Base-by-base conservation (phyloP, 2,888 invertebrate genomes). In the Odontocerum albicorne region DNA sequence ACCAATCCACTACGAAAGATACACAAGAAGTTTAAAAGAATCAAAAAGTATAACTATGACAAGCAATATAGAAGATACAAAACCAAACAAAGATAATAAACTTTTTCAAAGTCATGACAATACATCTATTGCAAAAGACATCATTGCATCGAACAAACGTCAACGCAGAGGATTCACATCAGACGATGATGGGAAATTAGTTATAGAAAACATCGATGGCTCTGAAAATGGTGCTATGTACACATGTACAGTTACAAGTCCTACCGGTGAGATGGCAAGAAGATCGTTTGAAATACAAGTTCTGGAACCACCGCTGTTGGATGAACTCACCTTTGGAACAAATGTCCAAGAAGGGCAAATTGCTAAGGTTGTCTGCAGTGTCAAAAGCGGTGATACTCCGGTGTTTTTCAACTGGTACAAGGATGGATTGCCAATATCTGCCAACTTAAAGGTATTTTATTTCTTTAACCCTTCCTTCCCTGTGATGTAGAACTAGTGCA, bases 281-380 rank as follows among this genome's bases (percentile, higher is more conserved):
- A 79, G 88, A 43, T 80, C 81, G 2, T 81, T 83, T 49, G 88
- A 88, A 66, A 83, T 89, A 58, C 84, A 85, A 65, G 80, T 89
- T 7, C 84, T 85, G 66, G 77, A 77, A 72, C 91, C 90, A 1
- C 92, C 92, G 0, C 83, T 90, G 43, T 79, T 92, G 65, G 91
- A 92, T 68, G 87, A 91, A 45, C 85, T 95, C 66, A 78, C 83
- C 22, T 86, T 94, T 64, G 90, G 92, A 0, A 83, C 84, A 49
- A 89, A 88, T 67, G 77, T 91, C 0, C 89, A 90, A 70, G 87
- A 93, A 74, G 88, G 90, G 39, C 87, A 92, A 68, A 80, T 92
- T 63, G 88, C 89, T 20, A 87, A 92, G 70, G 88, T 92, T 42
- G 88, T 92, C 42, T 91, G 90, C 67, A 87, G 87, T 63, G 84